Percentiles rank a stretch among this genome's conserved stretches.
These are phyloP conservation scores for Grallaria varia DNA, from an alignment of 2,113 vertebrate species.

Conservation along the genomic window DNA sequence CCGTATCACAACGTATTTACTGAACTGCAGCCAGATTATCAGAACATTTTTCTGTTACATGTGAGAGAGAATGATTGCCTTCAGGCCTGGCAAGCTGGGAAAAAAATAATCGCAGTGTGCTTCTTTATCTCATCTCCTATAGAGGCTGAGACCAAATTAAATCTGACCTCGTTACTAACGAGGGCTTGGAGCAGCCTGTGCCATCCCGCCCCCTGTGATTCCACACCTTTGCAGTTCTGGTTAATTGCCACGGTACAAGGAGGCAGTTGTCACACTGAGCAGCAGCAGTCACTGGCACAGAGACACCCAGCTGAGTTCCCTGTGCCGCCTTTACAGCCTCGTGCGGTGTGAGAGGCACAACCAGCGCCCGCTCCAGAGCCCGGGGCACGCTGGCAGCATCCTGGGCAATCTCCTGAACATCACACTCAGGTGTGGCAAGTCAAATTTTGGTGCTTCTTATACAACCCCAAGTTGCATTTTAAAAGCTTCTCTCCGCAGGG, in stretches of 20 bases:
- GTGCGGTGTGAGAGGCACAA: background rate
- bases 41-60: background rate
- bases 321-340: accelerated
- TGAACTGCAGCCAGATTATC: background rate
- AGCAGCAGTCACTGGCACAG: accelerated
- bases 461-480: background rate
- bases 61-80: background rate
- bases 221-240: background rate
- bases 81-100: background rate
- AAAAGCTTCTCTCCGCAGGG: background rate
- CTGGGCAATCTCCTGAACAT: background rate
- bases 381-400: accelerated
- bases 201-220: background rate
- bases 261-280: background rate
- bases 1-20: background rate
- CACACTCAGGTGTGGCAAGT: background rate
- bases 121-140: background rate
- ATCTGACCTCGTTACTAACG: background rate
- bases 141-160: background rate
- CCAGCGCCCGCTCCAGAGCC: background rate
- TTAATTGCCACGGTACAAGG: background rate
- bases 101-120: background rate
- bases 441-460: background rate
- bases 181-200: background rate
- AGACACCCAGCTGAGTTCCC: background rate